Percentiles rank a stretch among this genome's conserved stretches.
Evolutionary conservation across 64 coral and sea anemone genomes (phyloP).

Genomic region (Actinia equina): DNA sequence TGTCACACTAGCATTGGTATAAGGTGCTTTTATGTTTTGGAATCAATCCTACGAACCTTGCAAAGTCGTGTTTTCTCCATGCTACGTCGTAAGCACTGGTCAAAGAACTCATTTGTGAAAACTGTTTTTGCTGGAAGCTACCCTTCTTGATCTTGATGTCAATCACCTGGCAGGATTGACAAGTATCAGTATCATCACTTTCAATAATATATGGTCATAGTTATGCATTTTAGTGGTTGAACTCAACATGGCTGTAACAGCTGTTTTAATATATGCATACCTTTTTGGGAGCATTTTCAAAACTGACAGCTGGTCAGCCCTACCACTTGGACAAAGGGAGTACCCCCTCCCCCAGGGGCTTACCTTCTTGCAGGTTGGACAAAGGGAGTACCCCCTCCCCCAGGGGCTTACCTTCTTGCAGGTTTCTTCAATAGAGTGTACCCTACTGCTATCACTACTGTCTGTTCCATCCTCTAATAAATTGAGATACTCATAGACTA

Average conservation of each 20-base stretch:
- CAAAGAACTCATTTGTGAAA: constrained; percentile 74
- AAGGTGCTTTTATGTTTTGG: too few species aligned
- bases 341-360: too few species aligned
- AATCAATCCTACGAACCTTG: constrained; percentile 39
- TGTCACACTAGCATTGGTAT: not conserved
- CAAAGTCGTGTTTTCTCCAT: constrained; percentile 99
- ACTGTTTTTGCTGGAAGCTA: constrained; percentile 54
- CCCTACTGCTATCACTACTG: constrained; percentile 3
- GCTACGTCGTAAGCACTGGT: constrained; percentile 93
- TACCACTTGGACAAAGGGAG: too few species aligned
- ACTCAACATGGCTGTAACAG: too few species aligned
- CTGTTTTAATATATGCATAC: too few species aligned
- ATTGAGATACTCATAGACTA: constrained; percentile 58
- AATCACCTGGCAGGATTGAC: constrained; percentile 46
- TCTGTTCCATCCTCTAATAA: constrained; percentile 42
- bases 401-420: constrained; percentile 34
- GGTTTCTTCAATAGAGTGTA: constrained; percentile 55
- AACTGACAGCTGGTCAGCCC: too few species aligned
- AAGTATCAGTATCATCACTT: not conserved
- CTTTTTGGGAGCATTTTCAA: too few species aligned
- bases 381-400: too few species aligned
- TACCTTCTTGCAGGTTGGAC: constrained; percentile 41
- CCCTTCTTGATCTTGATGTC: constrained; percentile 79
- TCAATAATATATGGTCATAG: too few species aligned
- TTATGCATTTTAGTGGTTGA: too few species aligned